Evolutionary conservation across 2,113 vertebrate species (phyloP), one percentile per base, ranked within the genome.

Genomic region (Pholis gunnellus): DNA sequence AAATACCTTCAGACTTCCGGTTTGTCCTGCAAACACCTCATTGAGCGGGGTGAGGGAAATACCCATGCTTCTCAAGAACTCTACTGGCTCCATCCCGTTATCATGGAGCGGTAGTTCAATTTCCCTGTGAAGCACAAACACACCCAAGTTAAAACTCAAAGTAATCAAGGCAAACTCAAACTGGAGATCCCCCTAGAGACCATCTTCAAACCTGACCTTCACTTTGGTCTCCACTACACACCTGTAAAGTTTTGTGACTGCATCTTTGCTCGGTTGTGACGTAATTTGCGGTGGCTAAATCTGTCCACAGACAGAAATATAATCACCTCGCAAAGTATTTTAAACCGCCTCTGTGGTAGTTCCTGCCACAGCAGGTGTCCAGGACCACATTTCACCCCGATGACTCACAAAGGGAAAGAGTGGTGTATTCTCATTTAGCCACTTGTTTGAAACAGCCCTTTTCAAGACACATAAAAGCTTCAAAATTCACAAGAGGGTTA

Each of bases 11-110:
- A 48, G 82, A 68, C 56, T 68, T 48, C 61, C 61, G 9, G 5
- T 2, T 2, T 71, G 68, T 65, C 87, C 81, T 29, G 63, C 67
- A 27, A 72, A 69, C 15, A 89, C 79, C 1, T 96, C 93, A 2
- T 88, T 90, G 27, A 96, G 83, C 2, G 94, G 93, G 6, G 93
- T 94, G n/a, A 96, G 92, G 46, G 95, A 94, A 85, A 96, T 95
- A 59, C 96, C 96, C 95, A 96, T 96, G 89, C 94, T 95, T 72
- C 93, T 96, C 75, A 96, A 82, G 85, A 96, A 95, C 92, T 96
- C 95, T 36, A 96, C 83, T 0, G 95, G 95, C 82, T 96, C 95
- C 87, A 95, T 84, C 52, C 93, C 90, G 18, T 82, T 94, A 72
- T 96, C 95, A 18, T 95, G 93, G 59, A 95, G 87, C 0, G 95